Percentiles rank a stretch among this genome's conserved stretches.
phyloP scores from a whole-genome alignment of 2,797 vertebrate genomes.

The Scomberomorus guttatus region DNA sequence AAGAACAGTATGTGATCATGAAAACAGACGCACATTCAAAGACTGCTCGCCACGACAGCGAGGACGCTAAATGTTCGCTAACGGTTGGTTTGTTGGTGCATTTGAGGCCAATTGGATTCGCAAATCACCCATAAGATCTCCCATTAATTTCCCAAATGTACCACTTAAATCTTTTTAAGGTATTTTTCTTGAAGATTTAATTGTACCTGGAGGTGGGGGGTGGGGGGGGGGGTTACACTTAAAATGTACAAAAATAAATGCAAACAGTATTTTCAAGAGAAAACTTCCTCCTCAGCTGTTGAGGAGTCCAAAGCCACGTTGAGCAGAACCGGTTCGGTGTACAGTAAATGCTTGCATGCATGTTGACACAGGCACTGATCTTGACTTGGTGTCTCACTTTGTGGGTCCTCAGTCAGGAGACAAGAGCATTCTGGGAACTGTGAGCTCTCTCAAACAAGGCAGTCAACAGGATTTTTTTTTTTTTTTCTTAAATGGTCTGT shows the following conservation, averaged over 20 bases:
- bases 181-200: conserved; percentile 49
- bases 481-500: conserved; percentile 28
- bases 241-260: conserved; percentile 70
- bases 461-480: conserved; percentile 67
- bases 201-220: conserved; percentile 69
- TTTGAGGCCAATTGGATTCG: conserved; percentile 56
- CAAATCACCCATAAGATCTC: conserved; percentile 43
- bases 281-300: conserved; percentile 50
- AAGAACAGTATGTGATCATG: conserved; percentile 67
- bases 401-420: conserved; percentile 72
- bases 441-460: conserved; percentile 78
- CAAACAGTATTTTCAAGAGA: conserved; percentile 73
- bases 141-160: conserved; percentile 68
- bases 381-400: conserved; percentile 74
- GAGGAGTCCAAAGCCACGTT: conserved; percentile 62
- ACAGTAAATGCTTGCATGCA: conserved; percentile 83
- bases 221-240: conserved; percentile 23
- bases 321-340: conserved; percentile 69
- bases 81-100: conserved; percentile 16
- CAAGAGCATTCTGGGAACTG: conserved; percentile 78
- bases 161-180: conserved; percentile 71
- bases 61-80: conserved; percentile 57
- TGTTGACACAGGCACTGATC: conserved; percentile 85
- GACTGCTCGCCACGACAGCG: conserved; percentile 60
- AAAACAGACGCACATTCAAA: conserved; percentile 82